Evolutionary conservation across 2,113 vertebrate genomes (phyloP), one percentile per base, ranked within the genome.

Genomic region (Budorcas taxicolor): DNA sequence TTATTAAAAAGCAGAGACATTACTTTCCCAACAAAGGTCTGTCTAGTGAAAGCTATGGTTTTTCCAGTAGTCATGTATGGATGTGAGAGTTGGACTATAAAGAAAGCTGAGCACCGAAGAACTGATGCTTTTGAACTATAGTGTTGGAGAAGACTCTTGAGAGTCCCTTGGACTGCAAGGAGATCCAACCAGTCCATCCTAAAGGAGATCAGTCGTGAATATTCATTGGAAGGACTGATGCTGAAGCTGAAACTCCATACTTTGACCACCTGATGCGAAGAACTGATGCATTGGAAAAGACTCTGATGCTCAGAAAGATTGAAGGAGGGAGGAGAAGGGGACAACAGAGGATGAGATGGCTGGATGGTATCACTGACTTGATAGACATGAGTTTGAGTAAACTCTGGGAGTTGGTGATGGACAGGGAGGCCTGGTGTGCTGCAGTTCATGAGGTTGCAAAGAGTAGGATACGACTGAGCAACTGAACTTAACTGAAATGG

Each of bases 31-130:
- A 71, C 19, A 71, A 71, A 71, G 64, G n/a, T 71, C 19, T 6
- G 19, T 36, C n/a, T 36, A 71, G 64, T 36, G 17, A 71, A 71
- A 71, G 64, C n/a, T 71, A 36, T 71, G 19, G n/a, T 23, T 36
- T 36, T 36, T 71, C 9, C n/a, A 36, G n/a, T 71, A 23, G 5
- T 71, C 67, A 36, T 23, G 67, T 71, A 36, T 71, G n/a, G 64
- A 71, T 36, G n/a, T 36, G 19, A 71, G 67, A 71, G n/a, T 71
- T 71, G n/a, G 19, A 23, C n/a, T 71, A 6, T 71, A 36, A 21
- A 71, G 64, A 71, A 71, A 36, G n/a, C n/a, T 36, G 19, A 36
- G 64, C 0, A 0, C n/a, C 9, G 0, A 36, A 71, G n/a, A 71
- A 71, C 4, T 71, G n/a, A 71, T 71, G n/a, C 67, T 71, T 71